Evolutionary conservation across 1,140 invertebrate species (phyloP).

Genomic region (Pantala flavescens): DNA sequence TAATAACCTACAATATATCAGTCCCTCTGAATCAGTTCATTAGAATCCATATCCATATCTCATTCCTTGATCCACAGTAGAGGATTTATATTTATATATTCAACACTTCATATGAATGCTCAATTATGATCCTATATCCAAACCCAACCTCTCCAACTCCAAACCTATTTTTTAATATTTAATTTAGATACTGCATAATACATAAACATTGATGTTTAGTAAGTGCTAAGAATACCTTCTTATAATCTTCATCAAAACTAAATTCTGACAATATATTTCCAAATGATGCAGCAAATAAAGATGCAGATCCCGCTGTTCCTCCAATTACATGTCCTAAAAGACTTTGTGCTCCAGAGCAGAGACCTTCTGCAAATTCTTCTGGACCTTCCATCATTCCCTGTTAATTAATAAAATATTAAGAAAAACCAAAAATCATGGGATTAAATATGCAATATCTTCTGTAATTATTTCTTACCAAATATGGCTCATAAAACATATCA

Average conservation of each 20-base stretch:
- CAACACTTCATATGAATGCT: too few relatives aligned
- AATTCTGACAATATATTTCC: slow-evolving; percentile 52
- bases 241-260: slow-evolving; percentile 62
- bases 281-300: slow-evolving; percentile 47
- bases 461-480: slow-evolving; percentile 36
- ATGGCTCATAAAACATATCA: slow-evolving; percentile 63
- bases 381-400: slow-evolving; percentile 46
- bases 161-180: too few relatives aligned
- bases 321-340: slow-evolving; percentile 56
- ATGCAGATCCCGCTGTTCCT: slow-evolving; percentile 53
- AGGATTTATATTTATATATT: too few relatives aligned
- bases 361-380: slow-evolving; percentile 60
- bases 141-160: too few relatives aligned
- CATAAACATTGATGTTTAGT: too few relatives aligned
- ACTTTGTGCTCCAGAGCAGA: slow-evolving; percentile 46
- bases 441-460: neutral
- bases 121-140: too few relatives aligned
- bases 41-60: too few relatives aligned
- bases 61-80: too few relatives aligned
- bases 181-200: too few relatives aligned
- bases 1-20: too few relatives aligned
- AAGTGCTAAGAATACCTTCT: slow-evolving; percentile 34
- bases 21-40: too few relatives aligned
- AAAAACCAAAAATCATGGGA: neutral
- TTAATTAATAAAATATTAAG: neutral